phyloP scores from a whole-genome alignment of 1,140 invertebrate genomes.

The Pseudoatta argentina region DNA sequence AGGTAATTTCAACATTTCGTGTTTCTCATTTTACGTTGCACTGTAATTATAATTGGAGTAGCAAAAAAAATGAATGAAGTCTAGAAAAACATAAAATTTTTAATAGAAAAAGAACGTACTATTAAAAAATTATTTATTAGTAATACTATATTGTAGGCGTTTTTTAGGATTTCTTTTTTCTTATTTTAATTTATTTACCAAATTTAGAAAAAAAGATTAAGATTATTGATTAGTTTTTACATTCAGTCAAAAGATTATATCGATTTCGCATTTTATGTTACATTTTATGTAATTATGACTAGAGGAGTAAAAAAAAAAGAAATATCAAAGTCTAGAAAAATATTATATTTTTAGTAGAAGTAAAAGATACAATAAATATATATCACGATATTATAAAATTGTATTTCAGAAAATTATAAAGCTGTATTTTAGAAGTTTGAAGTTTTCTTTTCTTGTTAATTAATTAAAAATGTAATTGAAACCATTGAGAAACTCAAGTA shows the following conservation, averaged over 20 bases:
- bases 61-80: not conserved
- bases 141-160: not conserved
- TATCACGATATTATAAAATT: conserved; percentile 1
- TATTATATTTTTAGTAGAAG: not conserved
- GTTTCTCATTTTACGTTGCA: not conserved
- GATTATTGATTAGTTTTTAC: not conserved
- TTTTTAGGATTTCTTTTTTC: not conserved
- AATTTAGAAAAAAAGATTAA: not conserved
- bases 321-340: not conserved
- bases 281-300: not conserved
- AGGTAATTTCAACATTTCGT: conserved; percentile 5
- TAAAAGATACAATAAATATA: not conserved
- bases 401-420: not conserved
- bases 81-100: not conserved
- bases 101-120: not conserved
- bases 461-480: not conserved
- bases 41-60: not conserved
- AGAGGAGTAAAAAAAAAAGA: not conserved
- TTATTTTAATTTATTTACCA: no score
- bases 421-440: not conserved
- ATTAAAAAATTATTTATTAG: not conserved
- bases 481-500: not conserved
- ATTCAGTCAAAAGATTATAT: not conserved
- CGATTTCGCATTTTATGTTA: not conserved
- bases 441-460: not conserved